phyloP scores from a whole-genome alignment of 1,140 invertebrate species.

The Brachystomella parvula region DNA sequence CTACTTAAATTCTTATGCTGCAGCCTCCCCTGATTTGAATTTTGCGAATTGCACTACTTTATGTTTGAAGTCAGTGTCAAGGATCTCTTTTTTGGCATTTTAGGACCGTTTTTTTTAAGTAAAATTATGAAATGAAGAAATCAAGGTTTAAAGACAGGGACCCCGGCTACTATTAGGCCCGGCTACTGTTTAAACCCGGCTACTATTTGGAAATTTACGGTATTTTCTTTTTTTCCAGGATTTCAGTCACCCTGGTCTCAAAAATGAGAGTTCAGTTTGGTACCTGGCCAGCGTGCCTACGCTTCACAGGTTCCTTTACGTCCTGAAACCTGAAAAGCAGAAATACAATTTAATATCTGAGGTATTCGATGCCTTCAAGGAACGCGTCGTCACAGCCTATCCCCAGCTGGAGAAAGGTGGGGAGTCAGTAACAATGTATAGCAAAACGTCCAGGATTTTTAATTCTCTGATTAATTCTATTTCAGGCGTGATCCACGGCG shows the following conservation, averaged over 20 bases:
- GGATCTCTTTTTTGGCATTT: too few species aligned
- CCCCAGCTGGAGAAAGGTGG: slow-evolving; percentile 50
- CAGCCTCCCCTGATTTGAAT: too few species aligned
- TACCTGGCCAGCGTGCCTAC: slow-evolving; percentile 58
- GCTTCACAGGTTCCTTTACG: slow-evolving; percentile 60
- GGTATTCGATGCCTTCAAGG: slow-evolving; percentile 59
- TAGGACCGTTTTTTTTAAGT: too few species aligned
- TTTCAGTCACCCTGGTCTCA: slow-evolving; percentile 62
- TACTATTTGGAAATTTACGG: too few species aligned
- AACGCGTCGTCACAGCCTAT: slow-evolving; percentile 51
- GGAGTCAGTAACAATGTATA: neutral
- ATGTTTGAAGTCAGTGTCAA: too few species aligned
- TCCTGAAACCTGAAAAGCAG: slow-evolving; percentile 54
- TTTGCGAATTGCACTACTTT: too few species aligned
- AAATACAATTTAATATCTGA: slow-evolving; percentile 50
- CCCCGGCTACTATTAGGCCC: too few species aligned
- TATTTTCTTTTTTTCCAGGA: slow-evolving; percentile 43
- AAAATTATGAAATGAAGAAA: too few species aligned
- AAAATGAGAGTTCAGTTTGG: slow-evolving; percentile 60
- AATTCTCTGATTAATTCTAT: neutral
- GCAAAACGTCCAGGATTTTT: too few species aligned
- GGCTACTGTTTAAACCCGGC: neutral
- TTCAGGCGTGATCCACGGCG: slow-evolving; percentile 59
- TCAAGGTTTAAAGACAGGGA: too few species aligned
- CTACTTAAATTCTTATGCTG: too few species aligned